A percentile compares a stretch with the other conserved stretches of the same genome.
phyloP scores from a whole-genome alignment of 2,888 invertebrate species.

The Pristionchus arcanus region DNA sequence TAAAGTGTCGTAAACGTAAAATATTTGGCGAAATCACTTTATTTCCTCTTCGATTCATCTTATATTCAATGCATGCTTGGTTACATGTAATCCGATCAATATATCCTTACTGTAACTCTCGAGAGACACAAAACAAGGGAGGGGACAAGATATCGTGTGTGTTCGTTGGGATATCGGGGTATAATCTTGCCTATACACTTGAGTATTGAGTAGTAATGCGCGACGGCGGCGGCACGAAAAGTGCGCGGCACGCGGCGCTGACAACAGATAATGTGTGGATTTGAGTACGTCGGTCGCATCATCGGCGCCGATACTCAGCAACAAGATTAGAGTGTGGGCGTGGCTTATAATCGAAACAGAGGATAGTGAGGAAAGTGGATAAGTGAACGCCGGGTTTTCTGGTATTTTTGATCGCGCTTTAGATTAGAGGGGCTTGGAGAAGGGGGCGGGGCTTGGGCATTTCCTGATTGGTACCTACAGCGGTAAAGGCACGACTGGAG shows the following conservation, averaged over 20 bases:
- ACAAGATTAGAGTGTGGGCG: conserved; percentile 37
- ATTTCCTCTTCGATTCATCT: conserved; percentile 28
- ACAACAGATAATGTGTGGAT: conserved; percentile 40
- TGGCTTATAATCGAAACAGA: conserved; percentile 28
- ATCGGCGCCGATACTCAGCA: conserved; percentile 44
- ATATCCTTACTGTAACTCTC: conserved; percentile 12
- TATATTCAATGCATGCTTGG: background rate
- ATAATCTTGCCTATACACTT: conserved; percentile 46
- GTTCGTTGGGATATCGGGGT: conserved; percentile 1
- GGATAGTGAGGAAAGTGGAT: conserved; percentile 9
- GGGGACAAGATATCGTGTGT: conserved; percentile 21
- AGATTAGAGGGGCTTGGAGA: background rate
- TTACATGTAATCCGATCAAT: conserved; percentile 24
- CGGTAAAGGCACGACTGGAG: conserved; percentile 32
- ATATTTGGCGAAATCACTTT: conserved; percentile 46
- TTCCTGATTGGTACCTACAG: conserved; percentile 52
- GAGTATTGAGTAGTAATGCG: background rate
- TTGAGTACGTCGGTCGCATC: conserved; percentile 40
- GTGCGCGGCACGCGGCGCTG: conserved; percentile 31
- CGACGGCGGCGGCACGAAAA: background rate
- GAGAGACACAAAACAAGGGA: background rate
- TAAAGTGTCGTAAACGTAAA: too few species aligned
- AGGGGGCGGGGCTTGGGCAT: conserved; percentile 34
- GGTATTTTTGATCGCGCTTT: conserved; percentile 17
- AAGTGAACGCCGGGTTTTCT: conserved; percentile 50